Evolutionary conservation across 2,113 vertebrate genomes (phyloP).

Genomic region (Sprattus sprattus): DNA sequence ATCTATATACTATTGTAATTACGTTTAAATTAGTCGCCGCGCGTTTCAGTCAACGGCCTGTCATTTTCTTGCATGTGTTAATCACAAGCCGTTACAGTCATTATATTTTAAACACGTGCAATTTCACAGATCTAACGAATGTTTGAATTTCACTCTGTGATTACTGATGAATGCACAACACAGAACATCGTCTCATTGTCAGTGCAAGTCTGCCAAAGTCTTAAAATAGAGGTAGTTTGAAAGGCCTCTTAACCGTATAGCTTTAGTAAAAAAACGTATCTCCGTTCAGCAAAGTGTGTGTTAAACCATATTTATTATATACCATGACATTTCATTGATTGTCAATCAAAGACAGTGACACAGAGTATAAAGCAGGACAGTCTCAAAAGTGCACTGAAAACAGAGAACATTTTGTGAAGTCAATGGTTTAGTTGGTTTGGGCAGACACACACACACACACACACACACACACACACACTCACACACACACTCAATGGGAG

Average conservation of each 20-base stretch:
- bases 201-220: too few relatives aligned
- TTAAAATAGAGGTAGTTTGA: background rate
- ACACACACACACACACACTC: too few relatives aligned
- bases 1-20: slow-evolving; percentile 40
- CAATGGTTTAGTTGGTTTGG: too few relatives aligned
- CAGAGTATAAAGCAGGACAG: background rate
- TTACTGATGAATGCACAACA: too few relatives aligned
- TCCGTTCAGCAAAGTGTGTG: background rate
- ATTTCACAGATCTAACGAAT: background rate
- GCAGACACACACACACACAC: too few relatives aligned
- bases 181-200: too few relatives aligned
- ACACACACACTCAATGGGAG: background rate
- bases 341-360: background rate
- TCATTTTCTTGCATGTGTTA: slow-evolving; percentile 36
- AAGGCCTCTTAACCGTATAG: background rate
- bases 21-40: slow-evolving; percentile 31
- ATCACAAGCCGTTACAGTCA: slow-evolving; percentile 31
- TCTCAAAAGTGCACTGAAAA: background rate
- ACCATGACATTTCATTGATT: background rate
- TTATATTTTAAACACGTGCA: slow-evolving; percentile 22
- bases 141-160: background rate
- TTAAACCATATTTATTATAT: background rate
- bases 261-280: background rate
- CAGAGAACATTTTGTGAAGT: background rate
- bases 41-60: slow-evolving; percentile 25